phyloP scores from a whole-genome alignment of 2,888 invertebrate species.

The Venusia cambrica region DNA sequence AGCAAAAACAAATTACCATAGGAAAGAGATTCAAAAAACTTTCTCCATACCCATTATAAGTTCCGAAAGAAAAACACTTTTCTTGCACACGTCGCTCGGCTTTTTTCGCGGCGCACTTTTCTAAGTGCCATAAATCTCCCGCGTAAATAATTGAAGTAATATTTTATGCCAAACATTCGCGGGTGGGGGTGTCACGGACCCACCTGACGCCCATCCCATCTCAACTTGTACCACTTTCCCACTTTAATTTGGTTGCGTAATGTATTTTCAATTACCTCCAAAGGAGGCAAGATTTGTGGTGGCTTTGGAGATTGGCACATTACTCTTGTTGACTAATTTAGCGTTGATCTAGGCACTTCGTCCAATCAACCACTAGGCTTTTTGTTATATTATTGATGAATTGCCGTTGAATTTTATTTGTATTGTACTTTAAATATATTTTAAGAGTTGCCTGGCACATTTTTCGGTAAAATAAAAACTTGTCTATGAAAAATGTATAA shows the following conservation, averaged over 20 bases:
- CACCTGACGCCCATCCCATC: constrained; percentile 71
- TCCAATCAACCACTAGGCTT: no score
- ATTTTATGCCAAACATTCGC: constrained; percentile 82
- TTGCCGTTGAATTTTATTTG: neutral
- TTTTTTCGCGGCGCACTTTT: constrained; percentile 80
- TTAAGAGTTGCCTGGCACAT: no score
- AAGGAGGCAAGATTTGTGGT: constrained; percentile 77
- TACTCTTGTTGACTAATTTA: constrained; percentile 68
- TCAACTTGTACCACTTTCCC: constrained; percentile 77
- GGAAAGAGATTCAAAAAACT: constrained; percentile 76
- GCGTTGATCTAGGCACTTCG: constrained; percentile 46
- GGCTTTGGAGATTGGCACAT: constrained; percentile 68
- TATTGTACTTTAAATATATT: no score
- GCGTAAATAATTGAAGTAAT: constrained; percentile 83
- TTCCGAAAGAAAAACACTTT: constrained; percentile 80
- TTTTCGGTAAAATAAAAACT: no score
- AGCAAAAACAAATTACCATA: constrained; percentile 80
- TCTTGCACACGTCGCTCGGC: constrained; percentile 77
- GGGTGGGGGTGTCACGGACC: constrained; percentile 66
- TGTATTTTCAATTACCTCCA: constrained; percentile 80
- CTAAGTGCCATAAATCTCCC: constrained; percentile 80
- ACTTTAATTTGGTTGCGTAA: constrained; percentile 81
- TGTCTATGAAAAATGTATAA: no score
- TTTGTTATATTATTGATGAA: neutral
- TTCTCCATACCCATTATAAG: constrained; percentile 79